Conservation (phyloP, 1,140 invertebrate genomes). For the Cydia fagiglandana region DNA sequence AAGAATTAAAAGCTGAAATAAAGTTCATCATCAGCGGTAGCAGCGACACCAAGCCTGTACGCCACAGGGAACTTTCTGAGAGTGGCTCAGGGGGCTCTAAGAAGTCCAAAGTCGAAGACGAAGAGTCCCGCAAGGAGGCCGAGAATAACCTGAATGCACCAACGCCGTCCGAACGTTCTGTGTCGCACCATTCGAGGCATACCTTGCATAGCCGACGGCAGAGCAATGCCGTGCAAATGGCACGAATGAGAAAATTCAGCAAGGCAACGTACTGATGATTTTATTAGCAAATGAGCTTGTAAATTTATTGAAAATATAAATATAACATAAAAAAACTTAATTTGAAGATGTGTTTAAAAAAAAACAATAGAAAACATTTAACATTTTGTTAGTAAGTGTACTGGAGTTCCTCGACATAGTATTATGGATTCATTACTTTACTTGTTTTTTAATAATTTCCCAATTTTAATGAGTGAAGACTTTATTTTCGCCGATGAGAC, state of each 20-base stretch:
- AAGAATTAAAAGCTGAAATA: slow-evolving; percentile 85
- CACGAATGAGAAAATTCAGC: slow-evolving; percentile 62
- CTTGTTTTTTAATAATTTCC: no score
- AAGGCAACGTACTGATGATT: slow-evolving; percentile 20
- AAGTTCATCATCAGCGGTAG: slow-evolving; percentile 88
- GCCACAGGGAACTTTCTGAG: slow-evolving; percentile 63
- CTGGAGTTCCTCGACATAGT: no score
- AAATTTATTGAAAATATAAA: not conserved
- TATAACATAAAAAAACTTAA: not conserved
- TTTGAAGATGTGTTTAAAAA: no score
- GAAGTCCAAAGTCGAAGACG: slow-evolving; percentile 45
- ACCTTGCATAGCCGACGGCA: slow-evolving; percentile 61
- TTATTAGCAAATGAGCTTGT: not conserved
- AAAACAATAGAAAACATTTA: no score
- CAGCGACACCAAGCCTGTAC: slow-evolving; percentile 84
- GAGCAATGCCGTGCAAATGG: slow-evolving; percentile 67
- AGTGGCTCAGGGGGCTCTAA: slow-evolving; percentile 64
- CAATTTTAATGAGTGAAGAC: no score
- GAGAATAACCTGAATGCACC: slow-evolving; percentile 48
- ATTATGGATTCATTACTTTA: no score
- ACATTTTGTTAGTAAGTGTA: no score
- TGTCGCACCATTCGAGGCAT: slow-evolving; percentile 58
- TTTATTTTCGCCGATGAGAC: no score
- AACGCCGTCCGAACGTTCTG: slow-evolving; percentile 62
- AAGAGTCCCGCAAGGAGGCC: slow-evolving; percentile 50